Evolutionary conservation across 2,888 invertebrate species (phyloP).

Genomic region (Leucophora obtusa): DNA sequence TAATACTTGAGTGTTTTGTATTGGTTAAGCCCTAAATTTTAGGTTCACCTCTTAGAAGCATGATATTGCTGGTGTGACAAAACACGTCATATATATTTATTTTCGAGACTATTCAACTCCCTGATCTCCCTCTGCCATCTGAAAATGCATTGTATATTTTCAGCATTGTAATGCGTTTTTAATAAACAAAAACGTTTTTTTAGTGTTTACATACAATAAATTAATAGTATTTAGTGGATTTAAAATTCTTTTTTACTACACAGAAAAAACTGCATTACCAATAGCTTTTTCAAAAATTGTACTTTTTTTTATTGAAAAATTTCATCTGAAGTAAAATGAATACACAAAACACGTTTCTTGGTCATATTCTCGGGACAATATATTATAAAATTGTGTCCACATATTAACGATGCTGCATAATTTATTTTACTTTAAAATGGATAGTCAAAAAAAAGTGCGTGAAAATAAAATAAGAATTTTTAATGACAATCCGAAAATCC

Average conservation of each 20-base stretch:
- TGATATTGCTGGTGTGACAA: constrained; percentile 12
- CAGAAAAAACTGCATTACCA: no score
- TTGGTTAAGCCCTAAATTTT: constrained; percentile 31
- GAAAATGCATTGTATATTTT: background rate
- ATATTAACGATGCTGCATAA: no score
- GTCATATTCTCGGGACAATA: no score
- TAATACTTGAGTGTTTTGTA: constrained; percentile 17
- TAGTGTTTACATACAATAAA: constrained; percentile 53
- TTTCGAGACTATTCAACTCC: background rate
- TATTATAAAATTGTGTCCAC: no score
- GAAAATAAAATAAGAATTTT: no score
- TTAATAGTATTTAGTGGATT: constrained; percentile 56
- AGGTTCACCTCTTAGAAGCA: constrained; percentile 27
- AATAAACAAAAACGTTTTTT: constrained; percentile 38
- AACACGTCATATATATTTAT: background rate
- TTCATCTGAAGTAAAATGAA: no score
- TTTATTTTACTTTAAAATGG: no score
- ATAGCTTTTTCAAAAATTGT: no score
- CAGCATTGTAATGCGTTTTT: constrained; percentile 30
- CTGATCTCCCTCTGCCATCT: background rate
- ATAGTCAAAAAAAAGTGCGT: no score
- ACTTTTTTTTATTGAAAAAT: no score
- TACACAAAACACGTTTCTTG: no score
- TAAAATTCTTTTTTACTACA: background rate
- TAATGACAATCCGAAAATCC: no score